Conservation (phyloP, 1,140 invertebrate species). For the Zophobas morio region DNA sequence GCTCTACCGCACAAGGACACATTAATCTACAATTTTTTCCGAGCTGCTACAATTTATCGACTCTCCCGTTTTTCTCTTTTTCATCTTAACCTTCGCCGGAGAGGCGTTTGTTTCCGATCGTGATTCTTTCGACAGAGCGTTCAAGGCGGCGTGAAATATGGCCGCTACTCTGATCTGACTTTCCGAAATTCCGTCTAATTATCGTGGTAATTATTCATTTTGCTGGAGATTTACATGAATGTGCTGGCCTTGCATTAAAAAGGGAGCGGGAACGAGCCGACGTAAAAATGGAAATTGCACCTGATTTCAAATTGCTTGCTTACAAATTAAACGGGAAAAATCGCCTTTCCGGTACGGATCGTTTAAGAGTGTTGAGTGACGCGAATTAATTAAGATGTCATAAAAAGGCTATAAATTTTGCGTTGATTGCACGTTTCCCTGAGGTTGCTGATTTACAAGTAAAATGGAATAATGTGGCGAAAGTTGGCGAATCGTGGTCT, state of each 20-base stretch:
- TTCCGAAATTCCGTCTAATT: background rate
- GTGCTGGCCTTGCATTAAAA: conserved; percentile 21
- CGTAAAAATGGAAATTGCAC: too few relatives aligned
- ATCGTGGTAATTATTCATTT: background rate
- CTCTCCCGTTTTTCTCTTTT: conserved; percentile 29
- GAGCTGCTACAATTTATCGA: conserved; percentile 25
- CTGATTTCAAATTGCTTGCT: too few relatives aligned
- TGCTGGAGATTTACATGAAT: conserved; percentile 14
- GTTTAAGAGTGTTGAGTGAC: too few relatives aligned
- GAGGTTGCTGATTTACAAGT: too few relatives aligned
- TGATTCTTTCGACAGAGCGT: conserved; percentile 18
- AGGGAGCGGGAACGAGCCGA: too few relatives aligned
- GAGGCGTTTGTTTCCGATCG: conserved; percentile 31
- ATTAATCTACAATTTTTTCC: conserved; percentile 23
- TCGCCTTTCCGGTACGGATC: too few relatives aligned
- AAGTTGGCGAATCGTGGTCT: too few relatives aligned
- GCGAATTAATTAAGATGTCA: too few relatives aligned
- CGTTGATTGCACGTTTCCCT: too few relatives aligned
- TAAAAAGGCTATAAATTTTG: too few relatives aligned
- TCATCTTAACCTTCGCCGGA: conserved; percentile 20
- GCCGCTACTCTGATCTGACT: background rate
- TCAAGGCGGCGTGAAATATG: conserved; percentile 7
- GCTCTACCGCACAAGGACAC: conserved; percentile 32
- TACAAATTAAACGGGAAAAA: too few relatives aligned
- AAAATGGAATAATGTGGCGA: too few relatives aligned